Conservation (phyloP, 2,113 vertebrate species). For the Crocuta crocuta region DNA sequence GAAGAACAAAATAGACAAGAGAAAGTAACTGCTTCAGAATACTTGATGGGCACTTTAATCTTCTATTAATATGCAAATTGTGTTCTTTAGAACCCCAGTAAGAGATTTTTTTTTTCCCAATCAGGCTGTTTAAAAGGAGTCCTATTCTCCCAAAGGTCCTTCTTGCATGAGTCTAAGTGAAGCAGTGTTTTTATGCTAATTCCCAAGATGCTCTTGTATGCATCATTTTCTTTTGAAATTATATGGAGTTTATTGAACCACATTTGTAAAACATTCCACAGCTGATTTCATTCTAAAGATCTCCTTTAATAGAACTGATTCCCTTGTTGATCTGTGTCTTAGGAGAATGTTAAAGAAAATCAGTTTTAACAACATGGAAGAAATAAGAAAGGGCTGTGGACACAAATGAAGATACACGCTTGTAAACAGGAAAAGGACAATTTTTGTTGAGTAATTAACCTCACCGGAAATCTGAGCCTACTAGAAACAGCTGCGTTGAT, state of each 20-base stretch:
- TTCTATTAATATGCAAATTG: constrained; percentile 90
- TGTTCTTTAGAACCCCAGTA: constrained; percentile 85
- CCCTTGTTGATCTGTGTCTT: constrained; percentile 79
- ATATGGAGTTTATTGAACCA: constrained; percentile 86
- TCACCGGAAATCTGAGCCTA: not conserved
- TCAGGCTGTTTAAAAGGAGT: constrained; percentile 85
- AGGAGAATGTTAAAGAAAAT: constrained; percentile 83
- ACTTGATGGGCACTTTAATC: constrained; percentile 88
- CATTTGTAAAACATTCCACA: constrained; percentile 89
- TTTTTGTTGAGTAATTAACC: constrained; percentile 70
- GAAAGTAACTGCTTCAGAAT: constrained; percentile 85
- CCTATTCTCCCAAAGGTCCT: constrained; percentile 85
- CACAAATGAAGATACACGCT: constrained; percentile 63
- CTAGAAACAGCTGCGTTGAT: constrained; percentile 32
- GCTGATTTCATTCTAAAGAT: constrained; percentile 87
- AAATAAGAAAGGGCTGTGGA: constrained; percentile 69
- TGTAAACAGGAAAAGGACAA: constrained; percentile 22
- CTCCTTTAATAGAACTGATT: constrained; percentile 83
- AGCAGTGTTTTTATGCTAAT: constrained; percentile 86
- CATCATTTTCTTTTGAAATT: constrained; percentile 87
- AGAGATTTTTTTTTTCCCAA: constrained; percentile 77
- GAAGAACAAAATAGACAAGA: constrained; percentile 86
- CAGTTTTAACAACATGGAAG: constrained; percentile 67
- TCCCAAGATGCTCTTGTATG: constrained; percentile 80
- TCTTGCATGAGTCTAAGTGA: constrained; percentile 85